A percentile compares a stretch with the other conserved stretches of the same genome.
These are phyloP conservation scores for Phortica magna DNA, from an alignment of 2,888 invertebrate genomes.

Conservation along the genomic window DNA sequence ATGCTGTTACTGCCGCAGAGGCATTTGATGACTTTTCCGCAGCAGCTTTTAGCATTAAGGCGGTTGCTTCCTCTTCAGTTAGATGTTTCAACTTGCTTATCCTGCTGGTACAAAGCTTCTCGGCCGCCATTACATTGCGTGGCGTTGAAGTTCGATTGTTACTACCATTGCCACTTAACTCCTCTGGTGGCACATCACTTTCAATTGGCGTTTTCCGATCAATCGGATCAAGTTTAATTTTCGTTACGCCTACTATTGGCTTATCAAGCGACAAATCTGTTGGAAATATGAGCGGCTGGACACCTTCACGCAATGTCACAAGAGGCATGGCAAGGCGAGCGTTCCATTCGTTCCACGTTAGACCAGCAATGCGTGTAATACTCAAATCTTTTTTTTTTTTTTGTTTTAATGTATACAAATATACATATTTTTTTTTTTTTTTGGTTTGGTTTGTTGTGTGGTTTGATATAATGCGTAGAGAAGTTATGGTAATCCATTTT, in stretches of 20 bases:
- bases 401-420: constrained; percentile 25
- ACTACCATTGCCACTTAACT: constrained; percentile 35
- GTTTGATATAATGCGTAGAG: neutral
- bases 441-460: constrained; percentile 23
- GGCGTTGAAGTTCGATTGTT: constrained; percentile 63
- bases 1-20: constrained; percentile 55
- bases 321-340: constrained; percentile 86
- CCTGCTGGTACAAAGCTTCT: constrained; percentile 41
- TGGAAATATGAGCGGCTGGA: constrained; percentile 77
- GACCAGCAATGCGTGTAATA: constrained; percentile 84
- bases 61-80: constrained; percentile 72
- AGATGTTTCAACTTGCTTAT: constrained; percentile 70
- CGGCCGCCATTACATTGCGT: constrained; percentile 39
- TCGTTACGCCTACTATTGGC: constrained; percentile 46
- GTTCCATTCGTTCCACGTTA: constrained; percentile 87
- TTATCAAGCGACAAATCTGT: constrained; percentile 77
- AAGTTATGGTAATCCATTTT: neutral
- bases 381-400: constrained; percentile 81
- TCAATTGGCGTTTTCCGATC: constrained; percentile 69
- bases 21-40: constrained; percentile 63
- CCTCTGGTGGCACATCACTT: constrained; percentile 51
- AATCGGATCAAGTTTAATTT: constrained; percentile 39
- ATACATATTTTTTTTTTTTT: constrained; percentile 23
- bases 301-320: constrained; percentile 81
- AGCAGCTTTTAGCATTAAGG: constrained; percentile 71